These are phyloP conservation scores for Chorisops tibialis DNA, from an alignment of 2,888 invertebrate genomes.

Conservation along the genomic window DNA sequence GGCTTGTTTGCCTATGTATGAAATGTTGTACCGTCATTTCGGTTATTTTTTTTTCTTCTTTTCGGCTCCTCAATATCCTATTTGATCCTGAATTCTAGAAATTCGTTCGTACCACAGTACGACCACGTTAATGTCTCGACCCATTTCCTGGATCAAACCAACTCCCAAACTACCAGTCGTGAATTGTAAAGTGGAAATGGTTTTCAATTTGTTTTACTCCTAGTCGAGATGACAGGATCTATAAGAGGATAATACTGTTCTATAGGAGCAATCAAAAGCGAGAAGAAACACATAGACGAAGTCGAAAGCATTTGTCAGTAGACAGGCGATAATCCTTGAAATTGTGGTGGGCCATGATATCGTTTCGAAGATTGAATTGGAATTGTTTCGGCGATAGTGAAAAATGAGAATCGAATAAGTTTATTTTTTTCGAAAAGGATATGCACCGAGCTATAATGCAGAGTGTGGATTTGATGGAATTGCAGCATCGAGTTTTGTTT, in stretches of 20 bases:
- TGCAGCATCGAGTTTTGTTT: too few species aligned
- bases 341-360: conserved; percentile 4
- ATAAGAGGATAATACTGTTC: too few species aligned
- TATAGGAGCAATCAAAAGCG: too few species aligned
- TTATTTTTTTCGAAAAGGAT: background rate
- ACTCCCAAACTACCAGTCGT: conserved; percentile 4
- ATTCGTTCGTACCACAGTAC: too few species aligned
- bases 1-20: conserved; percentile 5
- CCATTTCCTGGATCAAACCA: too few species aligned
- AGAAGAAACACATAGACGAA: too few species aligned
- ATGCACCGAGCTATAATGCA: too few species aligned
- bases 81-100: too few species aligned
- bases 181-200: conserved; percentile 20
- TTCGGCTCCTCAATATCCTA: background rate
- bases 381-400: conserved; percentile 4
- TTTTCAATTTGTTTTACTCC: conserved; percentile 13
- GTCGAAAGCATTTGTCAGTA: too few species aligned
- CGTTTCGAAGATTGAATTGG: conserved; percentile 8
- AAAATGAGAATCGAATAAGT: conserved; percentile 6
- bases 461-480: too few species aligned
- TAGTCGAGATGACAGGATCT: background rate
- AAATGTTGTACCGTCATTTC: background rate
- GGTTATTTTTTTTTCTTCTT: too few species aligned
- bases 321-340: background rate
- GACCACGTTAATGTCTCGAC: too few species aligned